Evolutionary conservation across 53 echinoderm and acorn worm genomes (phyloP).

Genomic region (Holothuria scabra): DNA sequence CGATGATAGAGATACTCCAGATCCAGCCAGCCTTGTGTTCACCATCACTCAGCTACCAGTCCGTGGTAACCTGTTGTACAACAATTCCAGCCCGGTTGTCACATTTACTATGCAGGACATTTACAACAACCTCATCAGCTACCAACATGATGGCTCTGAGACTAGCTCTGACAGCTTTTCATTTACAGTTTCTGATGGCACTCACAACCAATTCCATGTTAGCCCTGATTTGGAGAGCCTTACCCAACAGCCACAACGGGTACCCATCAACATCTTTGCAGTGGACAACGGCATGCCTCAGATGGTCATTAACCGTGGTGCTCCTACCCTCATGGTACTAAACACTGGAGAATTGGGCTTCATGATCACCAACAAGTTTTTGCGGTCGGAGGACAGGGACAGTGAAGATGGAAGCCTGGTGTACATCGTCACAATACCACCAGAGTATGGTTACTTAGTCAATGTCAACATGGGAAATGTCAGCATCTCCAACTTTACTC

Average conservation of each 20-base stretch:
- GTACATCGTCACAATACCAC: slow-evolving; percentile 88
- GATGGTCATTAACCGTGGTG: slow-evolving; percentile 95
- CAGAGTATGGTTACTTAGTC: slow-evolving; percentile 89
- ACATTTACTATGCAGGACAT: slow-evolving; percentile 94
- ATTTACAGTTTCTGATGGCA: slow-evolving; percentile 96
- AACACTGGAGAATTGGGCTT: slow-evolving; percentile 90
- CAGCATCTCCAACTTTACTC: slow-evolving; percentile 98
- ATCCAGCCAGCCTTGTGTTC: slow-evolving; percentile 73
- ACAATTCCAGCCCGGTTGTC: slow-evolving; percentile 83
- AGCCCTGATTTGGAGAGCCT: slow-evolving; percentile 73
- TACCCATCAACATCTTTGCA: slow-evolving; percentile 75
- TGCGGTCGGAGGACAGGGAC: slow-evolving; percentile 95
- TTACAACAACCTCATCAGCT: slow-evolving; percentile 96
- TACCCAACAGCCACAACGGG: slow-evolving; percentile 88
- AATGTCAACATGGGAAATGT: slow-evolving; percentile 79
- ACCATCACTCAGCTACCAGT: slow-evolving; percentile 97
- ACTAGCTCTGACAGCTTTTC: slow-evolving; percentile 87
- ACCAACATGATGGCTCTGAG: slow-evolving; percentile 96
- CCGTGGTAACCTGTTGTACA: slow-evolving; percentile 87
- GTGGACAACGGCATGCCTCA: slow-evolving; percentile 97
- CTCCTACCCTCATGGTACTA: slow-evolving; percentile 81
- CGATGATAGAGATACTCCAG: slow-evolving; percentile 86
- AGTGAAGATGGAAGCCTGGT: slow-evolving; percentile 73
- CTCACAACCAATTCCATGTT: slow-evolving; percentile 93
- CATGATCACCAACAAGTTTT: slow-evolving; percentile 97